These are phyloP conservation scores for Oscheius sp. DNA, from an alignment of 2,888 invertebrate species.

Conservation along the genomic window DNA sequence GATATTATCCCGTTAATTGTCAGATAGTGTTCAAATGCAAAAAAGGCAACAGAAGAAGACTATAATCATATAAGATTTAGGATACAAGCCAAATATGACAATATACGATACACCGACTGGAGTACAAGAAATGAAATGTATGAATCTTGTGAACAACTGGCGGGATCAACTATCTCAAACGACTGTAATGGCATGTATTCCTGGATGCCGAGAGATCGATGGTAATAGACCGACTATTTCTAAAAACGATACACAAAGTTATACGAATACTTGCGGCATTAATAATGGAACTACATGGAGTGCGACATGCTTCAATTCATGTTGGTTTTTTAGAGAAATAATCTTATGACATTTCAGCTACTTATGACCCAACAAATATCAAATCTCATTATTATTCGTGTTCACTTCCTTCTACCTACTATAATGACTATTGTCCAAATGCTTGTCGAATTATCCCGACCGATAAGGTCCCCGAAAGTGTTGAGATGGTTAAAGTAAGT, in stretches of 20 bases:
- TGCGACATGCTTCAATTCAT: neutral
- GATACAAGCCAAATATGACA: neutral
- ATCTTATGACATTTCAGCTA: no score
- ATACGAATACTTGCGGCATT: no score
- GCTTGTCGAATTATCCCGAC: slow-evolving; percentile 3
- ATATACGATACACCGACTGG: neutral
- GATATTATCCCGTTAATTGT: no score
- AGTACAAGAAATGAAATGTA: neutral
- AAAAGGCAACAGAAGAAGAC: no score
- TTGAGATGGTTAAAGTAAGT: neutral
- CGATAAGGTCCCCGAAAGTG: no score
- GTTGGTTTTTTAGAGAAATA: neutral
- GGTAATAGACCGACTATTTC: neutral
- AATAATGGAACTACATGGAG: no score
- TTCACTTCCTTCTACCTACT: neutral
- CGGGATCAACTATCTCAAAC: neutral
- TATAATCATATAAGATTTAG: no score
- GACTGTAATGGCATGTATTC: neutral
- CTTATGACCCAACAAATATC: neutral
- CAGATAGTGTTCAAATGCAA: no score
- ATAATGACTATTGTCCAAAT: neutral
- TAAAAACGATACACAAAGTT: no score
- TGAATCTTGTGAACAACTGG: neutral
- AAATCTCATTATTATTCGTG: neutral
- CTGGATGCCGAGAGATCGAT: no score